These are phyloP conservation scores for Nycteola revayana DNA, from an alignment of 2,888 invertebrate genomes.

Conservation along the genomic window DNA sequence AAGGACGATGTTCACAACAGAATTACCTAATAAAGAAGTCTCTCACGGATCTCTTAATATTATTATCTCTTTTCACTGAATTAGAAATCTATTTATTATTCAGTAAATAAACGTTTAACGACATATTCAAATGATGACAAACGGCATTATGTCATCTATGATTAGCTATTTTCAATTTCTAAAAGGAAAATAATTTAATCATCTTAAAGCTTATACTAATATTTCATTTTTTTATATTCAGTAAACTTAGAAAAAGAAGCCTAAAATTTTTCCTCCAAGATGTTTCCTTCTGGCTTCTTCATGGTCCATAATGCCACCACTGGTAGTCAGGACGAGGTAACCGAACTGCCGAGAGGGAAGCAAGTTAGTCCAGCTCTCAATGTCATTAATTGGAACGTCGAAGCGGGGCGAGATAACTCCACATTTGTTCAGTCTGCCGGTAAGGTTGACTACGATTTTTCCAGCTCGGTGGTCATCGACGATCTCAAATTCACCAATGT, in stretches of 20 bases:
- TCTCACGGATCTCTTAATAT: too few relatives aligned
- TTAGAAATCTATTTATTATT: too few relatives aligned
- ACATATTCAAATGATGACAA: too few relatives aligned
- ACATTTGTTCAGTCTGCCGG: slow-evolving; percentile 99
- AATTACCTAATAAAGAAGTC: too few relatives aligned
- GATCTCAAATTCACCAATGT: slow-evolving; percentile 99
- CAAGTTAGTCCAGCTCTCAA: slow-evolving; percentile 99
- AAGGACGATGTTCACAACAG: too few relatives aligned
- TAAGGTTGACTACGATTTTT: slow-evolving; percentile 99
- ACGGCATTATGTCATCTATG: too few relatives aligned
- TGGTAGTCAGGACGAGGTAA: slow-evolving; percentile 98
- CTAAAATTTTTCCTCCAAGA: slow-evolving; percentile 99
- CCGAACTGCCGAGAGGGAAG: slow-evolving; percentile 97
- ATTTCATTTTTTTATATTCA: slow-evolving; percentile 86
- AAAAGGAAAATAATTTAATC: too few relatives aligned
- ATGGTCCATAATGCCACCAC: slow-evolving; percentile 99
- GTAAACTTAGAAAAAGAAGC: slow-evolving; percentile 98
- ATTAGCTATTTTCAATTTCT: too few relatives aligned
- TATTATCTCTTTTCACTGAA: too few relatives aligned
- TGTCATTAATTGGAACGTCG: slow-evolving; percentile 97
- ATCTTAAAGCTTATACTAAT: slow-evolving; percentile 98
- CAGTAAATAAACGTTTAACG: too few relatives aligned
- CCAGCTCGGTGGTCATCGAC: slow-evolving; percentile 99
- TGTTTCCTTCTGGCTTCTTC: slow-evolving; percentile 99
- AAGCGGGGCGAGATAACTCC: slow-evolving; percentile 99